Base-by-base conservation (phyloP, 1,140 invertebrate genomes). In the Neodiprion lecontei region DNA sequence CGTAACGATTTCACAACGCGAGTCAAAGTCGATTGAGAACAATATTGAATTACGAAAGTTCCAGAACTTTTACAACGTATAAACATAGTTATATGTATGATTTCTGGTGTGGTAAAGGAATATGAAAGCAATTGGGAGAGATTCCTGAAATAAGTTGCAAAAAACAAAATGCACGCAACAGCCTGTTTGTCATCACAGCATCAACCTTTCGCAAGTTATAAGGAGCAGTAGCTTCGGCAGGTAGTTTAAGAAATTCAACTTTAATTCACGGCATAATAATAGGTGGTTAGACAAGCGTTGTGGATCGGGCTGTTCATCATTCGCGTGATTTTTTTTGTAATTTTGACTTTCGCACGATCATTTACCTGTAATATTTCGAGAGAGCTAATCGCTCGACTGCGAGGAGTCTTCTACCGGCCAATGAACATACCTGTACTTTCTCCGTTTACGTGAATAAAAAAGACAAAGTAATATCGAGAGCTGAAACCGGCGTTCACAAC, bases 1-100 rank as follows among this genome's bases (percentile, higher is more conserved):
- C 53, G 53, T 61, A 61, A 61, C 53, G n/a, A 61, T 61, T 61
- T 14, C 53, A 61, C 53, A 61, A 61, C 53, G 53, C 11, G 53
- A 61, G n/a, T 61, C 53, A 9, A 61, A 61, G 53, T 8, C 53
- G 53, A 61, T 61, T 61, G 53, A 61, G 53, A 40, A 40, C 28
- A 40, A 40, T 40, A 61, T 61, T 61, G 53, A 61, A 61, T 61
- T 61, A 40, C 28, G 28, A 40, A 40, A 40, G 28, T 61, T 61
- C 7, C 53, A 61, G 28, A 40, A 40, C 5, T 40, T 40, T 40
- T 40, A 40, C 28, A 40, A 40, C 28, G 1, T 1, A 40, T 40
- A 40, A 40, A 40, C 28, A 40, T 40, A 3, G 4, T 40, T 40
- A 40, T 40, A 40, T 40, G 28, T 40, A 40, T 40, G 5, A 40